Percentiles rank a stretch among this genome's conserved stretches.
Evolutionary conservation across 2,797 vertebrate genomes (phyloP).

Genomic region (Oreochromis grahami): DNA sequence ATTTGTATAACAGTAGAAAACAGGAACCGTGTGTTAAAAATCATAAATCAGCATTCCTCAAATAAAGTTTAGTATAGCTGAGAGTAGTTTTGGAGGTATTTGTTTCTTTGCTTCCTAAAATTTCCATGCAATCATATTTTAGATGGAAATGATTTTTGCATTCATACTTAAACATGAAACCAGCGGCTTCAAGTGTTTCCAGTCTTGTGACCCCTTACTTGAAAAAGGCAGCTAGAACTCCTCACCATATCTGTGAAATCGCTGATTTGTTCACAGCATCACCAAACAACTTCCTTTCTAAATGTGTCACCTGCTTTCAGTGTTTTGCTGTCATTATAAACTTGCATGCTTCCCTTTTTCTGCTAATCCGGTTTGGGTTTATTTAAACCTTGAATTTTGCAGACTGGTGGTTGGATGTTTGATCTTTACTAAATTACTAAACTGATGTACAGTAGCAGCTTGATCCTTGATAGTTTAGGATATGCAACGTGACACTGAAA

Average conservation of each 20-base stretch:
- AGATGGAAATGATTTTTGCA: not conserved
- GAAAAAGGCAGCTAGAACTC: not conserved
- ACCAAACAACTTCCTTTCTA: not conserved
- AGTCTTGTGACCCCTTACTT: no score
- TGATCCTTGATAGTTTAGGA: not conserved
- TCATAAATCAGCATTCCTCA: not conserved
- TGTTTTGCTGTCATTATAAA: not conserved
- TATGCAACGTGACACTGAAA: not conserved
- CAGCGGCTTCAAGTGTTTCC: accelerated
- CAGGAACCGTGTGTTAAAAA: not conserved
- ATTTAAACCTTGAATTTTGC: not conserved
- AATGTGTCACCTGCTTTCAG: not conserved
- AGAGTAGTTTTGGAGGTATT: not conserved
- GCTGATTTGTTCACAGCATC: not conserved
- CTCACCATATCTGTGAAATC: not conserved
- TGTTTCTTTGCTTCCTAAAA: not conserved
- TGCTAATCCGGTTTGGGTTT: not conserved
- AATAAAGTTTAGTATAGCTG: not conserved
- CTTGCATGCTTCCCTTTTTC: accelerated
- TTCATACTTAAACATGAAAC: not conserved
- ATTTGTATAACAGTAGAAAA: not conserved
- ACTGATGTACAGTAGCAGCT: not conserved
- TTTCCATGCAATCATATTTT: not conserved
- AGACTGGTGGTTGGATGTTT: not conserved
- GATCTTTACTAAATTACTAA: not conserved